A percentile compares a stretch with the other conserved stretches of the same genome.
Evolutionary conservation across 2,113 vertebrate species (phyloP).

Genomic region (Heptranchias perlo): DNA sequence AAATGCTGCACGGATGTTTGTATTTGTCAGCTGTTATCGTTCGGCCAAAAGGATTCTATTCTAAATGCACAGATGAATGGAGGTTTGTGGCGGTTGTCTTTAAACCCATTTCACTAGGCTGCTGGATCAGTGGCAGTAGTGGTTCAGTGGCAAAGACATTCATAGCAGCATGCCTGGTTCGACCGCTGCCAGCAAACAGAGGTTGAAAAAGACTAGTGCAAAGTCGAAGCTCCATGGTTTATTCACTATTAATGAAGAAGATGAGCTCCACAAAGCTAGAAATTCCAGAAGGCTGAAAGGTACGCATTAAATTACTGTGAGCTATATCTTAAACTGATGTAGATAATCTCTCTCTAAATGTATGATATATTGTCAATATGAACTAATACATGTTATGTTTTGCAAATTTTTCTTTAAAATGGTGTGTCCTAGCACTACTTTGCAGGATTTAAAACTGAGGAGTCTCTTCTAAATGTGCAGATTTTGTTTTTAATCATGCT

Average conservation of each 20-base stretch:
- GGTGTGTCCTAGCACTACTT: neutral
- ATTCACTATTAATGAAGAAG: constrained; percentile 94
- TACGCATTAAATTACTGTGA: constrained; percentile 49
- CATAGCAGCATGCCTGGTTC: constrained; percentile 59
- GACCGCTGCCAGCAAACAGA: constrained; percentile 56
- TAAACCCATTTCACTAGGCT: constrained; percentile 49
- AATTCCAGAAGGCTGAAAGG: constrained; percentile 65
- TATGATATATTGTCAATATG: neutral
- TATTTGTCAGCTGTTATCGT: constrained; percentile 60
- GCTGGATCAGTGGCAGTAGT: constrained; percentile 37
- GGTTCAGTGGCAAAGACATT: constrained; percentile 24
- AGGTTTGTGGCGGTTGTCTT: constrained; percentile 55
- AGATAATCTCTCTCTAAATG: neutral
- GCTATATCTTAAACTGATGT: neutral
- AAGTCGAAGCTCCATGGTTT: constrained; percentile 68
- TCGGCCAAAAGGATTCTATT: constrained; percentile 54
- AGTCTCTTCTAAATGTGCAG: neutral
- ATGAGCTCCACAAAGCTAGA: constrained; percentile 76
- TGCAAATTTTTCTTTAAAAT: neutral
- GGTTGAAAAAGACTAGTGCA: constrained; percentile 68
- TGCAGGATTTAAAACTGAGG: neutral
- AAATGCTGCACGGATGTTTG: constrained; percentile 53
- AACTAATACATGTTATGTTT: neutral
- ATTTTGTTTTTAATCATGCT: neutral
- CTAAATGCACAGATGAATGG: constrained; percentile 59